Conservation (phyloP, 2,888 invertebrate genomes). For the Margaritifera margaritifera region DNA sequence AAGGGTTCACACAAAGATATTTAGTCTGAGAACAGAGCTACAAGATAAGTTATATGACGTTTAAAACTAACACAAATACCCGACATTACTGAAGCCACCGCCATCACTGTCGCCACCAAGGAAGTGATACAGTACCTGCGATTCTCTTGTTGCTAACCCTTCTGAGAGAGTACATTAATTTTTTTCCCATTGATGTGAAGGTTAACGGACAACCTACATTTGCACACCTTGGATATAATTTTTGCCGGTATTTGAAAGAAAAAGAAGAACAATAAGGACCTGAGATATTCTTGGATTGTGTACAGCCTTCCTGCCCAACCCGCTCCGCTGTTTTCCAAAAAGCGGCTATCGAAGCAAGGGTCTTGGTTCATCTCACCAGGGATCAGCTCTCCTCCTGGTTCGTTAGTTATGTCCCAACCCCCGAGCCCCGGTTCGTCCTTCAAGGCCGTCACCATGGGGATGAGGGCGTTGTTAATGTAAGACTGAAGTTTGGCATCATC, state of each 20-base stretch:
- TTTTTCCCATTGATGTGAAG: too few species aligned
- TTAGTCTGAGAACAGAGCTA: too few species aligned
- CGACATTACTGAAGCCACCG: too few species aligned
- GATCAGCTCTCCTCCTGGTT: conserved; percentile 41
- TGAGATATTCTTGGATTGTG: conserved; percentile 22
- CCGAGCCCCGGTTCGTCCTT: conserved; percentile 43
- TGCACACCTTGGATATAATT: background rate
- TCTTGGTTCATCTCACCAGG: conserved; percentile 21
- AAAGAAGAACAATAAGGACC: conserved; percentile 8
- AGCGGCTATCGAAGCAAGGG: conserved; percentile 42
- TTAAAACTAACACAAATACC: too few species aligned
- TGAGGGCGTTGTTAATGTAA: conserved; percentile 45
- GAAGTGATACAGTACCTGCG: too few species aligned
- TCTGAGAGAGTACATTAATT: too few species aligned
- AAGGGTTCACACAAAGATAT: too few species aligned
- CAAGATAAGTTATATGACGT: too few species aligned
- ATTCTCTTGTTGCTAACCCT: too few species aligned
- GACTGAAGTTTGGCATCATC: conserved; percentile 39
- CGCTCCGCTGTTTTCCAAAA: conserved; percentile 31
- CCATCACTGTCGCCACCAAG: too few species aligned
- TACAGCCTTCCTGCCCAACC: conserved; percentile 39
- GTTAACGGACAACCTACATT: too few species aligned
- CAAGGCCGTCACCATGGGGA: conserved; percentile 41
- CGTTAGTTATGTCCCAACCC: conserved; percentile 53
- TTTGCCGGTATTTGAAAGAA: background rate